Evolutionary conservation across 2,797 vertebrate species (phyloP).

Genomic region (Rhinella marina): DNA sequence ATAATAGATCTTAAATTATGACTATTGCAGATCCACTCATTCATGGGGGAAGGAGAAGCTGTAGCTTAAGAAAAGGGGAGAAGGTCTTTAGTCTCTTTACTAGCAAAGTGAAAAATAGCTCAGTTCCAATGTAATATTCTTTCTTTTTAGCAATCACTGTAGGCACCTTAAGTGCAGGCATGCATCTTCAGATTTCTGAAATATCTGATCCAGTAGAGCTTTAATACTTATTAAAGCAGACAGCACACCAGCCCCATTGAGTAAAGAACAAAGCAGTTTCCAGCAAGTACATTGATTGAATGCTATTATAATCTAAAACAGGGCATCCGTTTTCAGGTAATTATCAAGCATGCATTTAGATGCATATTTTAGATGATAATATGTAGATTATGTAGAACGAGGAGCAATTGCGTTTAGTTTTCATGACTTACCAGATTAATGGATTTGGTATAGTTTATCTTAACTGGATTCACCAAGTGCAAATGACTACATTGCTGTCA

Average conservation of each 20-base stretch:
- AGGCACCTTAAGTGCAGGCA: background rate
- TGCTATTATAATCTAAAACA: background rate
- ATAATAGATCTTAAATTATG: constrained; percentile 71
- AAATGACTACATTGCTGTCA: background rate
- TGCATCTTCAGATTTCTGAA: background rate
- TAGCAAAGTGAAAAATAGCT: background rate
- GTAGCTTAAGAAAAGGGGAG: constrained; percentile 66
- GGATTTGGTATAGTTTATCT: background rate
- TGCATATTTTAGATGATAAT: background rate
- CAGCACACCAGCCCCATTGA: background rate
- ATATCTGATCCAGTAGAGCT: background rate
- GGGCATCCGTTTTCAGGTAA: background rate
- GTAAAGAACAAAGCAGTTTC: background rate
- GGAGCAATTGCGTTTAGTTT: background rate
- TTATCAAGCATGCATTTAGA: background rate
- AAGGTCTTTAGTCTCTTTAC: constrained; percentile 63
- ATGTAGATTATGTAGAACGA: background rate
- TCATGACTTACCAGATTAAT: background rate
- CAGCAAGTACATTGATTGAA: background rate
- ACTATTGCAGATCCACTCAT: constrained; percentile 70
- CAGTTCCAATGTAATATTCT: background rate
- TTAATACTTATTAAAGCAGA: background rate
- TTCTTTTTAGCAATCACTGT: background rate
- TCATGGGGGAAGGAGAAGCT: constrained; percentile 59
- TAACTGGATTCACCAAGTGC: background rate